Evolutionary conservation across 2,797 vertebrate species (phyloP), one percentile per base, ranked within the genome.

Genomic region (Macropus fuliginosus): DNA sequence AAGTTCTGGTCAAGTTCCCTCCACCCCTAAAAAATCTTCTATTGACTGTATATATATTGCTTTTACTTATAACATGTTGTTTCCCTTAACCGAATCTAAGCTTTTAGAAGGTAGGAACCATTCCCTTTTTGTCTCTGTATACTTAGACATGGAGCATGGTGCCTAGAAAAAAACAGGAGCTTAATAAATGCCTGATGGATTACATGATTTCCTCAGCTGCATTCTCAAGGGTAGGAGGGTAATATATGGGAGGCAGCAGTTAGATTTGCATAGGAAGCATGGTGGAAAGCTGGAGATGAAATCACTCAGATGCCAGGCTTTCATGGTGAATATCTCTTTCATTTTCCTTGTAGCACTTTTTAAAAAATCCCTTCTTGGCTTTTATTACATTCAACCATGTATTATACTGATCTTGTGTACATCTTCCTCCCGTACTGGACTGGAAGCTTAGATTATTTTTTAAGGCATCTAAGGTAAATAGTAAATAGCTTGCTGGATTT

Each of bases 121-220:
- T 10, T 81, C 21, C 3, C n/a, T 74, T 81, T 81, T 46, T 81
- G 18, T 74, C 18, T 1, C 66, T 81, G n/a, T 24, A 81, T 1
- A 46, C 0, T 18, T 40, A 74, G n/a, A 40, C n/a, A 24, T 74
- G n/a, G 18, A 24, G 16, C 5, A 46, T 3, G 13, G 5, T 11
- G 91, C 4, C 6, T 93, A 92, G 50, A 40, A 11, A 90, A 56
- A 28, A 81, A 1, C 0, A 92, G 8, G 9, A 95, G 56, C 4
- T 92, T 55, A 93, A 34, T 55, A 91, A 91, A 91, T 91, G 21
- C n/a, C 94, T 91, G 29, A 55, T 12, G 52, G 52, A n/a, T 40
- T 40, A 21, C 40, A 46, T 24, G 40, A 81, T 81, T 40, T 10
- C 74, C 21, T 46, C 74, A 81, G 40, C n/a, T 27, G 74, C 27